Conservation (phyloP, 2,113 vertebrate species). For the Laticauda laticaudata region DNA sequence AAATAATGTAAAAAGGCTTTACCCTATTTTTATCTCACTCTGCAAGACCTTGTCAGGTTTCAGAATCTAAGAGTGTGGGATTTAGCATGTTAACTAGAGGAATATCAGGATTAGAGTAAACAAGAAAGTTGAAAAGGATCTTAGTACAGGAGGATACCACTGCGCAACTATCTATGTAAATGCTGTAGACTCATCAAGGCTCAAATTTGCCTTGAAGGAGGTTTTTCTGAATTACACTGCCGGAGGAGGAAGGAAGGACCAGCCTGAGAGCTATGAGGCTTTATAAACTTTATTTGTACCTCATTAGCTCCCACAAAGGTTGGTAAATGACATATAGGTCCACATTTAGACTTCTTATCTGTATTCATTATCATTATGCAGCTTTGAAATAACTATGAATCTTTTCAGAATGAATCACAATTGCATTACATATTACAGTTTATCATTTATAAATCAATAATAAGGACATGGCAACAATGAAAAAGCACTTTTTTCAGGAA, state of each 20-base stretch:
- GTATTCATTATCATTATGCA: neutral
- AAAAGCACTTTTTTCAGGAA: neutral
- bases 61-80: neutral
- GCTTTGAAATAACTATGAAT: slow-evolving; percentile 11
- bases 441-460: neutral
- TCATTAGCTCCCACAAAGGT: neutral
- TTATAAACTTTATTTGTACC: neutral
- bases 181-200: neutral
- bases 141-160: neutral
- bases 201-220: neutral
- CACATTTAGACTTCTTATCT: neutral
- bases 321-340: neutral
- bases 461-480: neutral
- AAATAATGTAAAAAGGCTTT: neutral
- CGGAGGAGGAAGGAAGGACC: neutral
- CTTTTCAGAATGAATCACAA: slow-evolving; percentile 17
- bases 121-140: neutral
- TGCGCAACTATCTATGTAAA: neutral
- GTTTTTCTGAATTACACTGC: neutral
- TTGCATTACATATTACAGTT: neutral
- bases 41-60: neutral
- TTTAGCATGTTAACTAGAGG: neutral
- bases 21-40: neutral
- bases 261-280: neutral
- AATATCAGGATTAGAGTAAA: neutral